A percentile compares a stretch with the other conserved stretches of the same genome.
phyloP scores from a whole-genome alignment of 2,888 invertebrate species.

The Lithophane socia region DNA sequence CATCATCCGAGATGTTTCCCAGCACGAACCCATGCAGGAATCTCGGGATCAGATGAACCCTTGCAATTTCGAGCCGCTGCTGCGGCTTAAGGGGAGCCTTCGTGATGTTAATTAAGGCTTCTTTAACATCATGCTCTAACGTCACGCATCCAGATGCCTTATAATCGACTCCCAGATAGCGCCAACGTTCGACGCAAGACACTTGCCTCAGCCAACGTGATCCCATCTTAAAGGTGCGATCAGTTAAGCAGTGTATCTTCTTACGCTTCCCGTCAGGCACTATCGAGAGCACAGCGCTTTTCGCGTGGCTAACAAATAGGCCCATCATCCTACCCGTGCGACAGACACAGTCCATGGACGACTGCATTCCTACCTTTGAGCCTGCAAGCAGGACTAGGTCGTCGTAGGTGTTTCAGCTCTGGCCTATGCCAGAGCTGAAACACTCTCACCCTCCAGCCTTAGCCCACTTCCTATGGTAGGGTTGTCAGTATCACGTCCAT shows the following conservation, averaged over 20 bases:
- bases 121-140: constrained; percentile 4
- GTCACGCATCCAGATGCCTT: constrained; percentile 67
- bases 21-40: background rate
- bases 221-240: constrained; percentile 56
- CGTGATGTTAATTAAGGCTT: background rate
- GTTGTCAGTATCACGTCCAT: constrained; percentile 62
- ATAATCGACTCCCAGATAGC: constrained; percentile 71
- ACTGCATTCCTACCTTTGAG: constrained; percentile 70
- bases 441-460: constrained; percentile 44
- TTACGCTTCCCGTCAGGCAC: constrained; percentile 66
- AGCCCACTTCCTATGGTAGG: constrained; percentile 54
- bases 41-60: constrained; percentile 74
- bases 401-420: no score
- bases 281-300: constrained; percentile 65
- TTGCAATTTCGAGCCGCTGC: constrained; percentile 49
- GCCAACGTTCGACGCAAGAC: constrained; percentile 65
- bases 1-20: constrained; percentile 47
- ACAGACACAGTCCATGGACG: constrained; percentile 59
- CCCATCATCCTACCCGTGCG: background rate
- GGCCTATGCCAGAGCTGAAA: constrained; percentile 76
- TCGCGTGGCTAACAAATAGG: constrained; percentile 40
- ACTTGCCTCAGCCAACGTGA: constrained; percentile 61
- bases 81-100: constrained; percentile 7
- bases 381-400: constrained; percentile 73
- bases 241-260: constrained; percentile 59